Base-by-base conservation (phyloP, 1,140 invertebrate species). In the Euura lappo region DNA sequence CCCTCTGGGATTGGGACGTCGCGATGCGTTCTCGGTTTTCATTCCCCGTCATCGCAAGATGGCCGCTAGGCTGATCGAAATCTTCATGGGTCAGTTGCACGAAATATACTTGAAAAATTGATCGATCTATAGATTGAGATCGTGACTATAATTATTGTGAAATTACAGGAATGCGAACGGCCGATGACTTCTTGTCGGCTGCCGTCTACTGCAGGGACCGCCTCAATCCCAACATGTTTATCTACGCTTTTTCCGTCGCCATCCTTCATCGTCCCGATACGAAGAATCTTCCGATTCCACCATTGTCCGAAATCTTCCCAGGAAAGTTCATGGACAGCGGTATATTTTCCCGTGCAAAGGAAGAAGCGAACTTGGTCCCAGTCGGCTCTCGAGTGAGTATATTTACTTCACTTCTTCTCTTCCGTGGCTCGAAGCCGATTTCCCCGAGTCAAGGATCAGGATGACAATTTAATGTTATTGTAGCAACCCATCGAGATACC, bases 291-390 rank as follows among this genome's bases (percentile, higher is more conserved):
- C 89, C 91, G 69, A 80, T 96, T 70, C 94, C 94, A 2, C 90
- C 91, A 0, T 90, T 95, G 65, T 88, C 90, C 51, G 91, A 94
- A 79, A 89, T 91, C 11, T 95, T 95, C 80, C 94, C 94, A 2
- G 94, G 94, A 71, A 94, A 94, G 79, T 95, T 92, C 82, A 87
- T 95, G 76, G 93, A 94, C 78, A 90, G 92, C 6, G 90, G 91
- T 66, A 90, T 94, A 3, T 93, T 95, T 81, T 81, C 89, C 0
- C 83, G 89, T 60, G 91, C 93, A 2, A 88, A 92, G 13, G 93
- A 94, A 80, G 91, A 93, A 84, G 89, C 91, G 3, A 92, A 90
- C 10, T 86, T 94, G 4, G 91, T 93, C 5, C 88, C 90, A 0
- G 71, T 89, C 6, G 93, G 92, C 65, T 88, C 88, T 4, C 90